A percentile compares a stretch with the other conserved stretches of the same genome.
Conservation (phyloP, 2,888 invertebrate genomes). For the Spilosoma lubricipeda region DNA sequence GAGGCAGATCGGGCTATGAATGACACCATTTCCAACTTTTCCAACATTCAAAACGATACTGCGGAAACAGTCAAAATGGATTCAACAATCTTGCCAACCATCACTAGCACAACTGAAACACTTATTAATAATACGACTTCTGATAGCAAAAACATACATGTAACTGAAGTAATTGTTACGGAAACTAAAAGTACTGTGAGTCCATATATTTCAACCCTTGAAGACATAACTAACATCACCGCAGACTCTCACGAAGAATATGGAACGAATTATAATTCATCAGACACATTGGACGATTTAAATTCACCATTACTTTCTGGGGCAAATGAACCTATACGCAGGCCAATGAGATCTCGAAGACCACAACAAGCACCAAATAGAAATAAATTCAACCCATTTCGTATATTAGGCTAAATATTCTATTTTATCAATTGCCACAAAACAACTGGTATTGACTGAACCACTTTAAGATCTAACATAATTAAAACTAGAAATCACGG, state of each 20-base stretch:
- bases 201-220: slow-evolving; percentile 26
- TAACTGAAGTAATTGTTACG: slow-evolving; percentile 11
- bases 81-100: slow-evolving; percentile 30
- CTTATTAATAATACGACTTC: slow-evolving; percentile 17
- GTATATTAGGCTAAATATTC: slow-evolving; percentile 77
- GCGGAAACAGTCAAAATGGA: slow-evolving; percentile 24
- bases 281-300: slow-evolving; percentile 70
- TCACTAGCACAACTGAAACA: slow-evolving; percentile 24
- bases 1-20: slow-evolving; percentile 28
- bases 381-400: slow-evolving; percentile 82
- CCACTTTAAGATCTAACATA: slow-evolving; percentile 59
- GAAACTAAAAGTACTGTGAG: slow-evolving; percentile 18
- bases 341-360: slow-evolving; percentile 76
- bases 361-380: slow-evolving; percentile 70
- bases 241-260: slow-evolving; percentile 47
- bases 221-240: slow-evolving; percentile 22
- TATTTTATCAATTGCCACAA: slow-evolving; percentile 62
- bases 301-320: slow-evolving; percentile 80
- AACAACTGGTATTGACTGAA: slow-evolving; percentile 68
- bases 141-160: slow-evolving; percentile 24
- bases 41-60: slow-evolving; percentile 17
- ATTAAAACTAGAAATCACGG: slow-evolving; percentile 63
- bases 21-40: slow-evolving; percentile 20
- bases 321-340: slow-evolving; percentile 76
- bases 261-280: slow-evolving; percentile 53